Evolutionary conservation across 2,888 invertebrate species (phyloP).

Genomic region (Pharmacophagus antenor): DNA sequence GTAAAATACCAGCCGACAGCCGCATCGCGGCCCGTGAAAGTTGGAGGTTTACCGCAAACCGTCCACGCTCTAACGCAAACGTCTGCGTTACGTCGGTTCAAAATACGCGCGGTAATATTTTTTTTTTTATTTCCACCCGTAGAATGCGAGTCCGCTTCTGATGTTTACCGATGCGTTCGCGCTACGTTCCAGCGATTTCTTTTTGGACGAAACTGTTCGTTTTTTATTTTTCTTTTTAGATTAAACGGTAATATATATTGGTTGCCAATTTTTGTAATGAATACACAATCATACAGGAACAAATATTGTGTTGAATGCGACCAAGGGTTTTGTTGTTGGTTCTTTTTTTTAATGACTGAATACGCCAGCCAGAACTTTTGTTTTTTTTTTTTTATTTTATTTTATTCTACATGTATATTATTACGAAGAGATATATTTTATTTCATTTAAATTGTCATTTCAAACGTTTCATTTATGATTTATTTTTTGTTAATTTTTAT

Average conservation of each 20-base stretch:
- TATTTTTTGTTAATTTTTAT: no score
- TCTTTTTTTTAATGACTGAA: background rate
- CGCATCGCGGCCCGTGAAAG: slow-evolving; percentile 34
- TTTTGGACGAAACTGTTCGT: background rate
- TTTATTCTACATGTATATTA: no score
- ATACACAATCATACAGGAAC: background rate
- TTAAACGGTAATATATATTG: background rate
- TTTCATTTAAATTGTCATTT: no score
- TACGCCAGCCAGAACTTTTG: background rate
- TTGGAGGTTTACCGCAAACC: slow-evolving; percentile 36
- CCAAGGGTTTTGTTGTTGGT: background rate
- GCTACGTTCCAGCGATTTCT: background rate
- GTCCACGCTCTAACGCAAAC: slow-evolving; percentile 22
- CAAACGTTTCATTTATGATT: no score
- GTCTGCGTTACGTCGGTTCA: slow-evolving; percentile 13
- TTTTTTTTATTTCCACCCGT: slow-evolving; percentile 2
- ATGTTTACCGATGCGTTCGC: slow-evolving; percentile 1
- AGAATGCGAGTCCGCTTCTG: slow-evolving; percentile 6
- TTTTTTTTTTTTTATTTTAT: background rate
- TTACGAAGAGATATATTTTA: no score
- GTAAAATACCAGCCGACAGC: slow-evolving; percentile 8
- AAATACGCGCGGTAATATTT: background rate
- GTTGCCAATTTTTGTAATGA: background rate
- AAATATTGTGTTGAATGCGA: background rate
- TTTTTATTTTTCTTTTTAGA: no score